A percentile compares a stretch with the other conserved stretches of the same genome.
Evolutionary conservation across 1,140 invertebrate species (phyloP).

Genomic region (Leptonema lineaticorne): DNA sequence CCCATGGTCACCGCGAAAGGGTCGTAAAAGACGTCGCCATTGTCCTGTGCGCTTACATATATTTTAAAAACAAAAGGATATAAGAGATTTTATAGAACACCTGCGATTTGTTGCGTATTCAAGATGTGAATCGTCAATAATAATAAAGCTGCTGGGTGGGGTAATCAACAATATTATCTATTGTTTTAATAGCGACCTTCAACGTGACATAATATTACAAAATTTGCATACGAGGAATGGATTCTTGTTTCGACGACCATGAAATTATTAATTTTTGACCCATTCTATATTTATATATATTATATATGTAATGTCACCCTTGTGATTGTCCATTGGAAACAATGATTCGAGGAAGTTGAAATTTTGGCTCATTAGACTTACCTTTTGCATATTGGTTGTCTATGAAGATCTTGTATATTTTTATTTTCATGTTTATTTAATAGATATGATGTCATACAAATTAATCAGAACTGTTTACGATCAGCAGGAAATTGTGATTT

Average conservation of each 20-base stretch:
- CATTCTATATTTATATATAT: not conserved
- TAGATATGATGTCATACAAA: too few relatives aligned
- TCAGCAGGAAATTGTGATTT: too few relatives aligned
- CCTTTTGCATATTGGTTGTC: too few relatives aligned
- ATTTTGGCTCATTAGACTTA: too few relatives aligned
- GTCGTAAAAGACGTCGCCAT: not conserved
- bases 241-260: not conserved
- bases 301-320: too few relatives aligned
- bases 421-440: too few relatives aligned
- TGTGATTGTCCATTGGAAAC: too few relatives aligned
- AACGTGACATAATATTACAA: constrained; percentile 13
- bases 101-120: not conserved
- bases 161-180: not conserved
- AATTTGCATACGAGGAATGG: not conserved
- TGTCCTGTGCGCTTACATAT: not conserved
- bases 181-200: not conserved
- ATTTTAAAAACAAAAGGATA: not conserved
- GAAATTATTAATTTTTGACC: not conserved
- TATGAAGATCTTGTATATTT: too few relatives aligned
- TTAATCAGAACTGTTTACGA: too few relatives aligned
- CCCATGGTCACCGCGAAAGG: not conserved
- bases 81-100: not conserved
- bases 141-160: constrained; percentile 5
- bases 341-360: too few relatives aligned
- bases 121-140: not conserved